Conservation (phyloP, 2,888 invertebrate species). For the Spisula solida region DNA sequence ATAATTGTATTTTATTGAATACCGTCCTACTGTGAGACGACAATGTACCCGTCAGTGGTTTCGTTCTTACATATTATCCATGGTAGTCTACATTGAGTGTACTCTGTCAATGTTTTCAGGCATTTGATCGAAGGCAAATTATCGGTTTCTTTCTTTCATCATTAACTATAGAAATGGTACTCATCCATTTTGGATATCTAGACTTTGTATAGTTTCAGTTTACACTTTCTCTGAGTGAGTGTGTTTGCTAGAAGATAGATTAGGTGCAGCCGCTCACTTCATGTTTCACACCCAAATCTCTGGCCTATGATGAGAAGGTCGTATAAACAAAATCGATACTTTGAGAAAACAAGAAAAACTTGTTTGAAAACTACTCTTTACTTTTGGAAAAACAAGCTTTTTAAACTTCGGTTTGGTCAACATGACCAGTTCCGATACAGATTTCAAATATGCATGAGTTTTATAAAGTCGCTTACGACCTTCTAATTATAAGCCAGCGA, state of each 20-base stretch:
- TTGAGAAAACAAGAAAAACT: no score
- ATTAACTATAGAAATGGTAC: neutral
- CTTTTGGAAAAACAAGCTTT: no score
- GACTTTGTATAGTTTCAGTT: neutral
- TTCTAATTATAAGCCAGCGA: no score
- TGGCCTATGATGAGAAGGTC: no score
- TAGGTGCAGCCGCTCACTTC: neutral
- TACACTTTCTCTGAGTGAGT: neutral
- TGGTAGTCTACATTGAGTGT: neutral
- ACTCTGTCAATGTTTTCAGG: neutral
- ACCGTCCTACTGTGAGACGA: neutral
- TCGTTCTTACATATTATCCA: neutral
- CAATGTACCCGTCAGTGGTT: neutral
- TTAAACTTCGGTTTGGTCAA: no score
- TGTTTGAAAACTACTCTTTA: no score
- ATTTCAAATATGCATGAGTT: no score
- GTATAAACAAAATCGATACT: no score
- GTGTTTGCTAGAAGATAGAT: neutral
- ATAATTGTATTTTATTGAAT: constrained; percentile 3
- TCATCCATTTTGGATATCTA: neutral
- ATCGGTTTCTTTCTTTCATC: neutral
- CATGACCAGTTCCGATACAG: no score
- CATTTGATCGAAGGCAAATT: neutral
- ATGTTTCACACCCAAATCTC: neutral
- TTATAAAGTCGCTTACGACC: no score